A percentile compares a stretch with the other conserved stretches of the same genome.
phyloP scores from a whole-genome alignment of 2,113 vertebrate species.

The Motacilla tschutschensis region DNA sequence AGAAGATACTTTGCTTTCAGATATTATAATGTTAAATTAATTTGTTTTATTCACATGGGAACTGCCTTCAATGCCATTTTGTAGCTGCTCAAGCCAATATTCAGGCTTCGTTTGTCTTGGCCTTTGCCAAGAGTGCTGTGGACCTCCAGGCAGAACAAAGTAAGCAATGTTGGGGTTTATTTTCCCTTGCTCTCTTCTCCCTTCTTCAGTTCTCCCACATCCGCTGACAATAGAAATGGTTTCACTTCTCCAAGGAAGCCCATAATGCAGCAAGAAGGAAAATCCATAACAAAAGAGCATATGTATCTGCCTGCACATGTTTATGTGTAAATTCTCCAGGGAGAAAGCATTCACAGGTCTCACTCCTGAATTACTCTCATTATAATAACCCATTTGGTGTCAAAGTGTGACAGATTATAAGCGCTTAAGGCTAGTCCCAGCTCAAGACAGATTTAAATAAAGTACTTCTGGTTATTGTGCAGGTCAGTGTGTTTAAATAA shows the following conservation, averaged over 20 bases:
- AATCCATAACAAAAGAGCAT: conserved; percentile 12
- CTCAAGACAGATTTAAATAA: conserved; percentile 55
- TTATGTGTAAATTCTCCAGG: conserved; percentile 46
- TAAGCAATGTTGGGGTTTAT: neutral
- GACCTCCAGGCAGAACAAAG: neutral
- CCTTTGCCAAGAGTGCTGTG: neutral
- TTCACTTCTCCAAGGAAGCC: conserved; percentile 16
- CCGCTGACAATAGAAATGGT: neutral
- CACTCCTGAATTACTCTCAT: conserved; percentile 52
- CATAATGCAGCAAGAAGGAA: neutral
- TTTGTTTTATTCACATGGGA: neutral
- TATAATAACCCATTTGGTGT: conserved; percentile 54
- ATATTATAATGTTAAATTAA: neutral
- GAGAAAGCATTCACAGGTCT: conserved; percentile 20
- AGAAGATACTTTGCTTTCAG: neutral
- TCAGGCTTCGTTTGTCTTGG: neutral
- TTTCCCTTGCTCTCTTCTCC: neutral
- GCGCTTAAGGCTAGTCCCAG: conserved; percentile 33
- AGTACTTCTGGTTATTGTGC: conserved; percentile 57
- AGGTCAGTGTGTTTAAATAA: conserved; percentile 60
- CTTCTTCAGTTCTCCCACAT: neutral
- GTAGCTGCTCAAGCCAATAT: neutral
- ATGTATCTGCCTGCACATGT: conserved; percentile 5
- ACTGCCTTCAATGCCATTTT: neutral
- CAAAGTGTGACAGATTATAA: conserved; percentile 52